Conservation (phyloP, 92 coral and sea anemone genomes). For the Phenganax marumi region DNA sequence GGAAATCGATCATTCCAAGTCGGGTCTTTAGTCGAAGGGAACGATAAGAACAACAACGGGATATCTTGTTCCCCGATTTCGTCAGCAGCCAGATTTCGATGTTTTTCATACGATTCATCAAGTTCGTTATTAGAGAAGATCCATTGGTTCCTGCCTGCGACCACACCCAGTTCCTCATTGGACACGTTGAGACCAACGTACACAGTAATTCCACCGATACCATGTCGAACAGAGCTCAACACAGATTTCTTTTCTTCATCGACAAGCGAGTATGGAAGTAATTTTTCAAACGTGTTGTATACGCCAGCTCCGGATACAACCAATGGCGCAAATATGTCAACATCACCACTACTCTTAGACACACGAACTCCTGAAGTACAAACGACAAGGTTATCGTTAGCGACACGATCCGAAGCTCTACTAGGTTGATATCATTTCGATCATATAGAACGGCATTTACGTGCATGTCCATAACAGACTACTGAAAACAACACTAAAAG, state of each 20-base stretch:
- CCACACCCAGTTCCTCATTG: slow-evolving; percentile 76
- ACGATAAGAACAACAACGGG: slow-evolving; percentile 82
- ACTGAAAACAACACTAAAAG: no score
- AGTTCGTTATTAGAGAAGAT: slow-evolving; percentile 74
- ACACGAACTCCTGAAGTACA: slow-evolving; percentile 80
- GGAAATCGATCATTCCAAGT: slow-evolving; percentile 84
- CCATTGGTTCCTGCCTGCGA: slow-evolving; percentile 74
- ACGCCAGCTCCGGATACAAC: slow-evolving; percentile 88
- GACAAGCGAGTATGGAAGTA: slow-evolving; percentile 54
- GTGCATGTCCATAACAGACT: no score
- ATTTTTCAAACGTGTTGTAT: slow-evolving; percentile 79
- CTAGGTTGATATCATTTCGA: neutral
- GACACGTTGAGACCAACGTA: slow-evolving; percentile 82
- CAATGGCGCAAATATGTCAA: slow-evolving; percentile 77
- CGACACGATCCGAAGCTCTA: neutral
- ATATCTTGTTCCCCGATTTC: slow-evolving; percentile 75
- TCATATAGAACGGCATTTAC: no score
- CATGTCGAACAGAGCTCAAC: slow-evolving; percentile 73
- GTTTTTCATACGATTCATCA: slow-evolving; percentile 60
- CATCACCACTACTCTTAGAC: slow-evolving; percentile 74
- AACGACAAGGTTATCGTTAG: neutral
- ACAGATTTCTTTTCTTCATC: slow-evolving; percentile 29
- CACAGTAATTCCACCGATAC: slow-evolving; percentile 76
- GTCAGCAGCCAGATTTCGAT: slow-evolving; percentile 49
- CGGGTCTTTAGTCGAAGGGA: slow-evolving; percentile 97